These are phyloP conservation scores for Neelides folsomi DNA, from an alignment of 2,888 invertebrate genomes.

Conservation along the genomic window DNA sequence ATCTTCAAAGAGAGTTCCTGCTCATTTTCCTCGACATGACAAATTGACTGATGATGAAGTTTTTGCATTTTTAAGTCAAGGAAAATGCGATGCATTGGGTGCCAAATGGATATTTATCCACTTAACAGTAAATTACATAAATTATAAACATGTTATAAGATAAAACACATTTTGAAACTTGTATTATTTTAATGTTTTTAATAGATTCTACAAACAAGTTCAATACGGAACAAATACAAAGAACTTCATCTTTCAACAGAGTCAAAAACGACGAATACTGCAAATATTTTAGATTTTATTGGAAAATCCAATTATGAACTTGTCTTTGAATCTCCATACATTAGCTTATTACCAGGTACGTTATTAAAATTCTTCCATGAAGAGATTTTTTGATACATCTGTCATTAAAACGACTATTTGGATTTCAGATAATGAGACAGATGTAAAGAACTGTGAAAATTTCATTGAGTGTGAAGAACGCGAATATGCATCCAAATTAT, in stretches of 20 bases:
- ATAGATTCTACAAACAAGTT: no score
- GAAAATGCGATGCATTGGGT: conserved; percentile 38
- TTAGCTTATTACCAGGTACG: conserved; percentile 10
- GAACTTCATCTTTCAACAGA: conserved; percentile 4
- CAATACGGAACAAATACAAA: conserved; percentile 4
- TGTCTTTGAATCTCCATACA: conserved; percentile 29
- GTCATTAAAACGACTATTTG: no score
- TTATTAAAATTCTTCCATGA: background rate
- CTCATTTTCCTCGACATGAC: conserved; percentile 37
- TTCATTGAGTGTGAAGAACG: conserved; percentile 1
- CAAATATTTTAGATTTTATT: conserved; percentile 28
- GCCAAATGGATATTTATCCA: conserved; percentile 40
- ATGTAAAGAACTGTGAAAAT: conserved; percentile 8
- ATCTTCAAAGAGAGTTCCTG: conserved; percentile 21
- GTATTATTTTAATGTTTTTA: no score
- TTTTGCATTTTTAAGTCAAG: conserved; percentile 42
- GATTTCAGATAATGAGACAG: background rate
- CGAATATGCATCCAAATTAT: conserved; percentile 16
- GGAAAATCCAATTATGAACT: conserved; percentile 30
- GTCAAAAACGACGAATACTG: conserved; percentile 18
- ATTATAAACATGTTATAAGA: no score
- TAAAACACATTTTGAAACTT: no score
- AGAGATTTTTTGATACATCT: no score
- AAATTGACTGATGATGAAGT: conserved; percentile 41
- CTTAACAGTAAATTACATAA: conserved; percentile 36